Evolutionary conservation across 2,888 invertebrate species (phyloP).

Genomic region (Endomychus coccineus): DNA sequence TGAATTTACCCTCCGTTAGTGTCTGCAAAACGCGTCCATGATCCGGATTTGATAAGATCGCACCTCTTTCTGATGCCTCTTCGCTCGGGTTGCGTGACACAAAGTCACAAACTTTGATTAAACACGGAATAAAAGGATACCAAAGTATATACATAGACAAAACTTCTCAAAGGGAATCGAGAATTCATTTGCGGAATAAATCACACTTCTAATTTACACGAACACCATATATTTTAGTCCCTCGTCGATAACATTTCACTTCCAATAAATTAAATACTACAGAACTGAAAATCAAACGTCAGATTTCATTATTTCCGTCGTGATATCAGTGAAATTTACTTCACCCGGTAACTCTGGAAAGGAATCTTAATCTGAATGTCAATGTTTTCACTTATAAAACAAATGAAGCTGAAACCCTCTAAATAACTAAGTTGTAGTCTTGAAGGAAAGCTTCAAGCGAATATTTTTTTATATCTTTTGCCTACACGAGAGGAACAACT

Average conservation of each 20-base stretch:
- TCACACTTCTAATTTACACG: slow-evolving; percentile 21
- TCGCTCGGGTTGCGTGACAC: slow-evolving; percentile 23
- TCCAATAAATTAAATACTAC: slow-evolving; percentile 8
- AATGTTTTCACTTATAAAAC: too few species aligned
- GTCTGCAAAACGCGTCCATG: slow-evolving; percentile 15
- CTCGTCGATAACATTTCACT: slow-evolving; percentile 7
- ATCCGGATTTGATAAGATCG: slow-evolving; percentile 23
- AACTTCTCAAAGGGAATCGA: slow-evolving; percentile 21
- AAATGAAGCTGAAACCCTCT: too few species aligned
- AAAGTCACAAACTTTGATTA: slow-evolving; percentile 31
- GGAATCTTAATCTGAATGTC: too few species aligned
- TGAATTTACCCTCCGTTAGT: slow-evolving; percentile 4
- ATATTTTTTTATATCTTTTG: too few species aligned
- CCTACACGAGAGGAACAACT: too few species aligned
- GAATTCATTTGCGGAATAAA: slow-evolving; percentile 21
- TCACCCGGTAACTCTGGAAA: too few species aligned
- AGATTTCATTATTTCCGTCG: too few species aligned
- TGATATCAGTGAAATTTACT: too few species aligned
- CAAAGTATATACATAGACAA: slow-evolving; percentile 11
- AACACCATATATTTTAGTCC: slow-evolving; percentile 16
- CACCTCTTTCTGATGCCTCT: slow-evolving; percentile 17
- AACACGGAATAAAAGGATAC: slow-evolving; percentile 28
- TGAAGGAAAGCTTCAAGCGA: too few species aligned
- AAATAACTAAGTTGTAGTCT: too few species aligned
- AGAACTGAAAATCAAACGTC: too few species aligned